Conservation (phyloP, 2,113 vertebrate genomes). For the Platichthys stellatus region DNA sequence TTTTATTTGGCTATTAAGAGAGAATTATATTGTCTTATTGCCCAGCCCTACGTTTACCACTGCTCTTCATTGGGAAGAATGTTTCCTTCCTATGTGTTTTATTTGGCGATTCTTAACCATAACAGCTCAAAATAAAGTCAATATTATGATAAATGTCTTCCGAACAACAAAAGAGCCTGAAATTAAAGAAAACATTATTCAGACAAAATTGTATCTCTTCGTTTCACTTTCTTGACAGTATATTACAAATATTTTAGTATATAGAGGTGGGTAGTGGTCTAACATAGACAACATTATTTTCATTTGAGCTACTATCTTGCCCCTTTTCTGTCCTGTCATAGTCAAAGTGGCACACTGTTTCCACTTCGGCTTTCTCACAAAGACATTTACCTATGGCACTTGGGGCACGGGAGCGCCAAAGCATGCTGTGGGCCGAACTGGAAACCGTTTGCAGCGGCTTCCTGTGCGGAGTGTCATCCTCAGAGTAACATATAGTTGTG, state of each 20-base stretch:
- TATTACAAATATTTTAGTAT: background rate
- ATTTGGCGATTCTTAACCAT: no score
- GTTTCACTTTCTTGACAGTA: no score
- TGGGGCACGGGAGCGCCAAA: slow-evolving; percentile 17
- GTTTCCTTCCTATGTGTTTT: no score
- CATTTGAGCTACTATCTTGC: background rate
- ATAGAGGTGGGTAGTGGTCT: background rate
- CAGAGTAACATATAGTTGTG: background rate
- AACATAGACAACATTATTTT: background rate
- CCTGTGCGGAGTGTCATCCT: slow-evolving; percentile 15
- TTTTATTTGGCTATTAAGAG: no score
- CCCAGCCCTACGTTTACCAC: no score
- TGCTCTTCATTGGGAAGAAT: no score
- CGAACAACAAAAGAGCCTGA: no score
- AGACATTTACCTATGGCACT: slow-evolving; percentile 23
- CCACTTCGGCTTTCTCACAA: slow-evolving; percentile 45
- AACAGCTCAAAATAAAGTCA: no score
- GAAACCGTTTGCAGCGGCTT: slow-evolving; percentile 6
- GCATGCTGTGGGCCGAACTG: slow-evolving; percentile 10
- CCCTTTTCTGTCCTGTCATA: background rate
- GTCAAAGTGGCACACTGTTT: slow-evolving; percentile 50
- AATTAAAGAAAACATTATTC: no score
- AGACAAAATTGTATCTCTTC: no score
- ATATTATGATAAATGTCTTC: no score
- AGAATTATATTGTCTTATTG: no score